These are phyloP conservation scores for Oxyruncus cristatus DNA, from an alignment of 2,113 vertebrate species.

Conservation along the genomic window DNA sequence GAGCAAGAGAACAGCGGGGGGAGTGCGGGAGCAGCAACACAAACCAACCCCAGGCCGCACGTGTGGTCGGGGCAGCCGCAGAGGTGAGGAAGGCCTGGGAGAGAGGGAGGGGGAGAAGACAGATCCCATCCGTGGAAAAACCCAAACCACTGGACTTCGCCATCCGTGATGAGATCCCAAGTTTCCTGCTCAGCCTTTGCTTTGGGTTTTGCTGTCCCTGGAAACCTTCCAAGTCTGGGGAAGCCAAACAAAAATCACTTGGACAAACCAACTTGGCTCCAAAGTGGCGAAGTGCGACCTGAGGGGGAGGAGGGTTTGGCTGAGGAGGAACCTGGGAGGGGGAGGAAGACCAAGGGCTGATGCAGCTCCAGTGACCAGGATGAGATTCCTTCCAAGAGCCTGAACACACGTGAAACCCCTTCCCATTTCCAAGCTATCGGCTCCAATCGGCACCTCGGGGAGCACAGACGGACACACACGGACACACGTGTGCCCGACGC, in stretches of 20 bases:
- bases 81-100: not conserved
- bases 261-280: not conserved
- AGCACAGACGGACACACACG: not conserved
- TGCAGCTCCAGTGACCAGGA: fast-evolving
- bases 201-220: conserved; percentile 32
- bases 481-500: fast-evolving
- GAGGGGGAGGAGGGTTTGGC: not conserved
- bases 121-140: fast-evolving
- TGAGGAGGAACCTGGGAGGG: not conserved
- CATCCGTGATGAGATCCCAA: fast-evolving
- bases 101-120: not conserved
- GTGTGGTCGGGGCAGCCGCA: not conserved
- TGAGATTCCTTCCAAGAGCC: not conserved
- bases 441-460: fast-evolving
- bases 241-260: not conserved
- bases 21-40: fast-evolving
- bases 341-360: not conserved
- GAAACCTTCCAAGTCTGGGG: not conserved
- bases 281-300: conserved; percentile 52
- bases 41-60: not conserved
- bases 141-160: fast-evolving
- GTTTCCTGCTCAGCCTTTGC: not conserved
- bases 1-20: not conserved
- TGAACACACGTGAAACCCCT: fast-evolving
- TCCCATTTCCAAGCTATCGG: not conserved